Percentiles rank a stretch among this genome's conserved stretches.
These are phyloP conservation scores for Philypnodon macrostomus DNA, from an alignment of 2,797 vertebrate genomes.

Conservation along the genomic window DNA sequence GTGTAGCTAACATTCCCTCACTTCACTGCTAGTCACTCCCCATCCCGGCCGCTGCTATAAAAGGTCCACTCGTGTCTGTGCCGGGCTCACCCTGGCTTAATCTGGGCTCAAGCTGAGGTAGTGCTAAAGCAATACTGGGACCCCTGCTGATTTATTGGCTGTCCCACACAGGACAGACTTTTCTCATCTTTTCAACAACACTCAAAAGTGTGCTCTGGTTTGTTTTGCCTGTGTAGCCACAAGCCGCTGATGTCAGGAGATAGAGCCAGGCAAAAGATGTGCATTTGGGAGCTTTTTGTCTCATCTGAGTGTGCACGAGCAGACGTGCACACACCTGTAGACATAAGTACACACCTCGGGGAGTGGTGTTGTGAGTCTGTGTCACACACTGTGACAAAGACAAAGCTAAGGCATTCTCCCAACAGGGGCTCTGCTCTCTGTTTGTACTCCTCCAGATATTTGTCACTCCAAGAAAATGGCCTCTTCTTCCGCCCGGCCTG, in stretches of 20 bases:
- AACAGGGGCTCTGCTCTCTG: slow-evolving; percentile 59
- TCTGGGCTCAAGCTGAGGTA: slow-evolving; percentile 28
- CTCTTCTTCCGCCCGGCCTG: slow-evolving; percentile 39
- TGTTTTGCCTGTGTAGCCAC: slow-evolving; percentile 30
- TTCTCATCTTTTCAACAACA: slow-evolving; percentile 22
- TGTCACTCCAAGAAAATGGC: slow-evolving; percentile 65
- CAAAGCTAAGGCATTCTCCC: slow-evolving; percentile 65
- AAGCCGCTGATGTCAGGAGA: slow-evolving; percentile 26
- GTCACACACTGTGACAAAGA: slow-evolving; percentile 70
- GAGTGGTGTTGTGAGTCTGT: slow-evolving; percentile 57
- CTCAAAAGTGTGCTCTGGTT: slow-evolving; percentile 31
- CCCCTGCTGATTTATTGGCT: slow-evolving; percentile 44
- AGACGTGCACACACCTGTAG: slow-evolving; percentile 29
- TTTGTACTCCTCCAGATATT: slow-evolving; percentile 66
- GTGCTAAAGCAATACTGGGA: slow-evolving; percentile 23
- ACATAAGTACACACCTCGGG: slow-evolving; percentile 48
- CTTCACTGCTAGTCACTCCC: slow-evolving; percentile 60
- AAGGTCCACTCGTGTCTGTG: slow-evolving; percentile 45
- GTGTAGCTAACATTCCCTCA: slow-evolving; percentile 61
- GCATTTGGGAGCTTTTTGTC: slow-evolving; percentile 24
- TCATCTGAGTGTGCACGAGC: slow-evolving; percentile 11
- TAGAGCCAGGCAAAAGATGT: slow-evolving; percentile 13
- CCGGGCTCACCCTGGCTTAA: slow-evolving; percentile 43
- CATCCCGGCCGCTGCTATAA: slow-evolving; percentile 53
- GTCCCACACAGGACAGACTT: slow-evolving; percentile 23